Conservation (phyloP, 2,888 invertebrate genomes). For the Xestia ashworthii region DNA sequence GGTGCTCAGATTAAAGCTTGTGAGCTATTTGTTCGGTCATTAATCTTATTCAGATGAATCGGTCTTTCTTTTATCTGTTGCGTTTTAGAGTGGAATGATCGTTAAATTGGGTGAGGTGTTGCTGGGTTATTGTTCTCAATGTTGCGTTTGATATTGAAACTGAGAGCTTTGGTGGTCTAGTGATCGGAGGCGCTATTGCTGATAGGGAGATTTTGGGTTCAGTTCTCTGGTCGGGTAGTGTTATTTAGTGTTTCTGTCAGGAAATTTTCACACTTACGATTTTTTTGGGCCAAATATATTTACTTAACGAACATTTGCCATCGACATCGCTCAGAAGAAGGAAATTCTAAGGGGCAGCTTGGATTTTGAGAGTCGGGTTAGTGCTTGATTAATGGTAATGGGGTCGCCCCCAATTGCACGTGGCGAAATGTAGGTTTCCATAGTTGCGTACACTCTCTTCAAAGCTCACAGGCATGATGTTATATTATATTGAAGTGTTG, state of each 20-base stretch:
- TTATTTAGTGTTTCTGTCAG: not conserved
- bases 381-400: no score
- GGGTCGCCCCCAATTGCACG: not conserved
- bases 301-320: no score
- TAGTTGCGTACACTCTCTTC: not conserved
- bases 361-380: not conserved
- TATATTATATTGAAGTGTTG: not conserved
- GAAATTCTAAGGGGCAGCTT: not conserved
- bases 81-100: conserved; percentile 43
- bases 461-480: not conserved
- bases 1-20: conserved; percentile 18
- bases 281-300: not conserved
- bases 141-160: not conserved
- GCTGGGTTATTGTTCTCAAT: not conserved
- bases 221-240: not conserved
- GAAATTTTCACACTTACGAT: not conserved
- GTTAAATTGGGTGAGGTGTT: conserved; percentile 1
- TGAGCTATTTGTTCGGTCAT: conserved; percentile 31
- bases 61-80: conserved; percentile 18
- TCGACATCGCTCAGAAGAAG: no score
- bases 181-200: not conserved
- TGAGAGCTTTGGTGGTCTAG: not conserved
- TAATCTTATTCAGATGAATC: conserved; percentile 46
- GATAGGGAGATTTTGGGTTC: not conserved
- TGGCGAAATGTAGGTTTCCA: not conserved